phyloP scores from a whole-genome alignment of 2,797 vertebrate species.

The Xenopus petersii region DNA sequence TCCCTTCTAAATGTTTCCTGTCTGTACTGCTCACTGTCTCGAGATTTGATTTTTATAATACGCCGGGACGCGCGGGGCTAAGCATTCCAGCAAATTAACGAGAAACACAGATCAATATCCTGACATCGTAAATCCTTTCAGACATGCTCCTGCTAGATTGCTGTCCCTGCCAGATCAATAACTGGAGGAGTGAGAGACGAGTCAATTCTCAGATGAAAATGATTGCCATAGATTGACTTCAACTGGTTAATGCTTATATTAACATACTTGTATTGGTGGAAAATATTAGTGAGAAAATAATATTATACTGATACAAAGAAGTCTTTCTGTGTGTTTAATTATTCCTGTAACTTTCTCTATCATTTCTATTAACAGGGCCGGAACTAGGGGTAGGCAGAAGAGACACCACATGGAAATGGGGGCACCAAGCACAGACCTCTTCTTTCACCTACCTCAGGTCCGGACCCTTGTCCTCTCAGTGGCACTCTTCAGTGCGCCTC shows the following conservation, averaged over 20 bases:
- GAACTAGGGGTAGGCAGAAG: too few relatives aligned
- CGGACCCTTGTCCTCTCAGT: too few relatives aligned
- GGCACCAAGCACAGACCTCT: too few relatives aligned
- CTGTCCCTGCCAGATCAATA: slow-evolving; percentile 41
- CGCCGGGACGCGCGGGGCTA: slow-evolving; percentile 27
- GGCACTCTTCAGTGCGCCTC: too few relatives aligned
- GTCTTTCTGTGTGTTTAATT: too few relatives aligned
- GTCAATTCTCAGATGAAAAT: slow-evolving; percentile 16
- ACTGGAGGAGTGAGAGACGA: slow-evolving; percentile 17
- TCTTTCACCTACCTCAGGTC: too few relatives aligned
- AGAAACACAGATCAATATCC: slow-evolving; percentile 38
- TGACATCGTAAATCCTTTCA: slow-evolving; percentile 45
- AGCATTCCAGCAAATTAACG: slow-evolving; percentile 47
- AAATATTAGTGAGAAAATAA: too few relatives aligned
- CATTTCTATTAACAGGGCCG: too few relatives aligned
- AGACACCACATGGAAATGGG: too few relatives aligned
- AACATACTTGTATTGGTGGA: not conserved
- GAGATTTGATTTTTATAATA: slow-evolving; percentile 47
- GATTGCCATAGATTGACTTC: slow-evolving; percentile 10
- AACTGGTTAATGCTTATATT: not conserved
- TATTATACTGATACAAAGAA: too few relatives aligned
- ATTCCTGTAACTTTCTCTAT: too few relatives aligned
- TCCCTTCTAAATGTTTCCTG: slow-evolving; percentile 26
- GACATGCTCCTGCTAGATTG: slow-evolving; percentile 46
- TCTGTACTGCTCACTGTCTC: slow-evolving; percentile 22